Conservation (phyloP, 1,140 invertebrate genomes). For the Bombus superbus region DNA sequence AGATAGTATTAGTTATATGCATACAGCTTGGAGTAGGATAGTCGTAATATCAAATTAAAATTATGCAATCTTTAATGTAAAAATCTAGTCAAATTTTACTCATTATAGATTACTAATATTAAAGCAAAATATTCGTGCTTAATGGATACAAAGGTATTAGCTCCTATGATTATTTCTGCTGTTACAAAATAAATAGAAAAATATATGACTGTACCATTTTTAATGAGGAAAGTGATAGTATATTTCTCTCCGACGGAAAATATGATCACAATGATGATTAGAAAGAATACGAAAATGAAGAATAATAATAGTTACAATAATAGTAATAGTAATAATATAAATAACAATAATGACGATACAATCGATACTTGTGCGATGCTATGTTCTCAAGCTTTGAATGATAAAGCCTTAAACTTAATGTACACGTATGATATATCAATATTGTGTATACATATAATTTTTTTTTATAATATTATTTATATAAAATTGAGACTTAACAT, state of each 20-base stretch:
- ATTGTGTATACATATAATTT: not conserved
- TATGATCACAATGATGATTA: not conserved
- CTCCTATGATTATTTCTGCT: slow-evolving; percentile 33
- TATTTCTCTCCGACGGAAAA: slow-evolving; percentile 24
- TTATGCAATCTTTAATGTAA: slow-evolving; percentile 57
- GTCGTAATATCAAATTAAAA: slow-evolving; percentile 36
- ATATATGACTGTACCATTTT: slow-evolving; percentile 24
- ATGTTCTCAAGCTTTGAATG: slow-evolving; percentile 45
- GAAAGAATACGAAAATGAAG: not conserved
- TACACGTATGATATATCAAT: not conserved
- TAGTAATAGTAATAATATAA: not conserved
- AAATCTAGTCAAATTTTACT: slow-evolving; percentile 60
- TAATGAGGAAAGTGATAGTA: slow-evolving; percentile 24
- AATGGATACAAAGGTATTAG: slow-evolving; percentile 46
- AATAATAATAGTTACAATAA: not conserved
- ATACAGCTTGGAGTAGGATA: slow-evolving; percentile 54
- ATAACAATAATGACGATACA: not conserved
- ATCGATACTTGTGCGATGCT: slow-evolving; percentile 47
- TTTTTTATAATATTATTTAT: slow-evolving; percentile 7
- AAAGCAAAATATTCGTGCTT: slow-evolving; percentile 40
- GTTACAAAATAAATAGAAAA: not conserved
- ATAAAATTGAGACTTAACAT: slow-evolving; percentile 14
- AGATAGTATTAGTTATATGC: slow-evolving; percentile 35
- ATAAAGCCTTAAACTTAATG: slow-evolving; percentile 37
- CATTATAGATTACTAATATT: slow-evolving; percentile 41